Evolutionary conservation across 2,113 vertebrate species (phyloP), one percentile per base, ranked within the genome.

Genomic region (Euleptes europaea): DNA sequence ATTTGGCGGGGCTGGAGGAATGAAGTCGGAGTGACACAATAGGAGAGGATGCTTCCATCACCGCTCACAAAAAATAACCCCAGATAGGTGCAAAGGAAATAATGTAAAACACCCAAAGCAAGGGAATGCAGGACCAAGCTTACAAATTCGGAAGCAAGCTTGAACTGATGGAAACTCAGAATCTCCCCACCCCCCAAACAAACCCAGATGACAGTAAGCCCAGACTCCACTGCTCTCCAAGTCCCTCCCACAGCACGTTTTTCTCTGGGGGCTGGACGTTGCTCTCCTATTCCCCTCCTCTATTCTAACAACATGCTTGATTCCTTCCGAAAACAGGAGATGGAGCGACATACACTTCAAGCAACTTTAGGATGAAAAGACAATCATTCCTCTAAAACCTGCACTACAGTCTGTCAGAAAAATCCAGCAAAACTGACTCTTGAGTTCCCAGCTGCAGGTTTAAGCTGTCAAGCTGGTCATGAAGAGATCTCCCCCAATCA

Each of bases 291-390:
- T 1, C n/a, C 8, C 71, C 4, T 0, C 26, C 60, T 17, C 1
- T 0, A 33, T 28, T 35, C 40, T 69, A 2, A 5, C 0, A 73
- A 49, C 33, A 2, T 11, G 0, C 1, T 80, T 66, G 49, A 6
- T 23, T 38, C 71, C 69, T 6, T 0, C 1, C 23, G 35, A 84
- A 82, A 66, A 21, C 19, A n/a, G 51, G 38, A 26, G 35, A 33
- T 35, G 51, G 51, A 19, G 66, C 35, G 19, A 23, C 35, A 66
- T 4, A 85, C 19, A 2, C 69, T 0, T 31, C 0, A 11, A 75
- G 28, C 33, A 47, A n/a, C 40, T n/a, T 35, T 8, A 42, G 1
- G 4, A 19, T 26, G 38, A 40, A 40, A 66, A 42, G 19, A 5
- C 26, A 11, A 19, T 10, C 10, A 19, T 60, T 42, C 35, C 78